A percentile compares a stretch with the other conserved stretches of the same genome.
Conservation (phyloP, 2,888 invertebrate genomes). For the Bruchidius siliquastri region DNA sequence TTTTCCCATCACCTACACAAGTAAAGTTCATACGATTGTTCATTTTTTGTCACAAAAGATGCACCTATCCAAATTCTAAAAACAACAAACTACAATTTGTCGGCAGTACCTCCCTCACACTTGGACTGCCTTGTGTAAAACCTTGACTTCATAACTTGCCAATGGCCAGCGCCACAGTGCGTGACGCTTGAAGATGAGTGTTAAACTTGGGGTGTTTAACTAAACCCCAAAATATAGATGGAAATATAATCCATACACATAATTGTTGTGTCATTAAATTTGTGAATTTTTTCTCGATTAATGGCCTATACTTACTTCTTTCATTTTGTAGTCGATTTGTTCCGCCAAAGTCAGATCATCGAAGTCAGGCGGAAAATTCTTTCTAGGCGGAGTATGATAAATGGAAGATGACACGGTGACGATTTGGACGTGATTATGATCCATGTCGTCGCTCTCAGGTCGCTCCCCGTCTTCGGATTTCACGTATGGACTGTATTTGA, state of each 20-base stretch:
- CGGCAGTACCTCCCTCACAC: no score
- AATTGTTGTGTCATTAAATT: neutral
- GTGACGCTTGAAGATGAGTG: no score
- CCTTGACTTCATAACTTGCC: no score
- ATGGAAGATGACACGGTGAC: constrained; percentile 26
- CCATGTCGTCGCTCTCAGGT: neutral
- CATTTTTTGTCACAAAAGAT: no score
- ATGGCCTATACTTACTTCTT: constrained; percentile 37
- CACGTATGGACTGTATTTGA: neutral
- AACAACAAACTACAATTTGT: no score
- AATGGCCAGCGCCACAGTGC: no score
- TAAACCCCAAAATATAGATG: no score
- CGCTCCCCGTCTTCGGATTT: neutral
- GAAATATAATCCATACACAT: no score
- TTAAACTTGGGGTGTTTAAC: no score
- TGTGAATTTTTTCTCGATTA: neutral
- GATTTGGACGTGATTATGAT: constrained; percentile 26
- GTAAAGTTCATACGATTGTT: no score
- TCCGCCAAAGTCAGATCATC: constrained; percentile 35
- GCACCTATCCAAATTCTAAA: no score
- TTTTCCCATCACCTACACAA: neutral
- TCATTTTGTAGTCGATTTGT: constrained; percentile 50
- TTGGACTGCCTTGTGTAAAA: no score
- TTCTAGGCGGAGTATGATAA: constrained; percentile 23
- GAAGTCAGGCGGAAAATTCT: constrained; percentile 28